A percentile compares a stretch with the other conserved stretches of the same genome.
Evolutionary conservation across 2,113 vertebrate species (phyloP).

Genomic region (Lophius piscatorius): DNA sequence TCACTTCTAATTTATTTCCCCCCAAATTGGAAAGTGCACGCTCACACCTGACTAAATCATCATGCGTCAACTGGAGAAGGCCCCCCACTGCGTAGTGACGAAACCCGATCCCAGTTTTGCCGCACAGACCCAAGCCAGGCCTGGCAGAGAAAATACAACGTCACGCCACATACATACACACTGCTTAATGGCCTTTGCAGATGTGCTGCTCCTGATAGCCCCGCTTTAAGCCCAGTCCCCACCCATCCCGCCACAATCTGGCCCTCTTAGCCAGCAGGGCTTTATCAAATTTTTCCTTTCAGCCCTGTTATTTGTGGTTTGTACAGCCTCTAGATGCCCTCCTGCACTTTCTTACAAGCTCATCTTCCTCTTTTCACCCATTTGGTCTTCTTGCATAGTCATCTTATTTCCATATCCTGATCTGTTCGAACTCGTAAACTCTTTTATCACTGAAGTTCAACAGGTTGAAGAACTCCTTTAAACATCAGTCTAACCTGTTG

Average conservation of each 20-base stretch:
- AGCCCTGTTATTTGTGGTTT: constrained; percentile 22
- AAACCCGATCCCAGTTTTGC: constrained; percentile 97
- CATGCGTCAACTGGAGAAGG: constrained; percentile 94
- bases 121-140: constrained; percentile 87
- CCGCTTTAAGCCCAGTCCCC: constrained; percentile 35
- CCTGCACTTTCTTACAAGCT: constrained; percentile 29
- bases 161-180: constrained; percentile 67
- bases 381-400: constrained; percentile 8
- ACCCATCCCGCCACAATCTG: constrained; percentile 50
- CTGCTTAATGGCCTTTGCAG: constrained; percentile 93
- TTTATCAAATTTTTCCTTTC: constrained; percentile 79
- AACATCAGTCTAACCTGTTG: too few species aligned
- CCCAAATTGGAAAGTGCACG: constrained; percentile 99
- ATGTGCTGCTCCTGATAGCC: constrained; percentile 82
- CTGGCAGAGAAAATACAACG: constrained; percentile 83
- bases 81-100: constrained; percentile 95
- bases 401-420: constrained; percentile 13
- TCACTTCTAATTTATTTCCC: constrained; percentile 99
- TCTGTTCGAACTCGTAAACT: constrained; percentile 24
- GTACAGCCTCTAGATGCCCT: constrained; percentile 57
- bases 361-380: constrained; percentile 1
- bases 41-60: constrained; percentile 99
- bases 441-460: constrained; percentile 36
- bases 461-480: neutral
- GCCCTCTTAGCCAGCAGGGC: constrained; percentile 73